Evolutionary conservation across 2,113 vertebrate species (phyloP).

Genomic region (Colistium nudipinnis): DNA sequence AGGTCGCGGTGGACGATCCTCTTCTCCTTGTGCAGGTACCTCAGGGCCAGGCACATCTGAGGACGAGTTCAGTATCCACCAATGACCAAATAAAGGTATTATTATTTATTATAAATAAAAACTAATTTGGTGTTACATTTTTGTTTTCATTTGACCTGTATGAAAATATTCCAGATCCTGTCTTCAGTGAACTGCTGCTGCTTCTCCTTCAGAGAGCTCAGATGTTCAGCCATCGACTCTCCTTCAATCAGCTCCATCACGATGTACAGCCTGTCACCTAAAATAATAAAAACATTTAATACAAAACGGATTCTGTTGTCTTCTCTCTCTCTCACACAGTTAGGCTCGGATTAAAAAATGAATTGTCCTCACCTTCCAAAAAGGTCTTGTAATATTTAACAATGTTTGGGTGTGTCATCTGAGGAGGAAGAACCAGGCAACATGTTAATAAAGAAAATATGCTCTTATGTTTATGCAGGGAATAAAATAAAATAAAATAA

Average conservation of each 20-base stretch:
- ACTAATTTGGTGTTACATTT: too few species aligned
- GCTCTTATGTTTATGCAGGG: too few species aligned
- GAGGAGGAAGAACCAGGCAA: conserved; percentile 45
- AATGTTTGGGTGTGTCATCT: conserved; percentile 91
- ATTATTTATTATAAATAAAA: too few species aligned
- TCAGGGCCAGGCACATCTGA: conserved; percentile 89
- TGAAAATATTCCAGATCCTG: conserved; percentile 91
- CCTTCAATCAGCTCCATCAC: conserved; percentile 94
- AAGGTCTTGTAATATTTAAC: conserved; percentile 93
- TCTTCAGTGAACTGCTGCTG: conserved; percentile 87
- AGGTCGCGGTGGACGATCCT: conserved; percentile 90
- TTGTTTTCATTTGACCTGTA: conserved; percentile 86
- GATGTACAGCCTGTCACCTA: conserved; percentile 89
- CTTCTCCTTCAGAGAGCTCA: conserved; percentile 90
- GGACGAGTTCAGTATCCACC: not conserved
- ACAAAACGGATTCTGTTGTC: not conserved
- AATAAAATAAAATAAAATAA: too few species aligned
- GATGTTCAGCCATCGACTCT: conserved; percentile 85
- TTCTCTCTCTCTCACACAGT: not conserved
- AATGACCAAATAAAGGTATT: too few species aligned
- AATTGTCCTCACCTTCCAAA: conserved; percentile 87
- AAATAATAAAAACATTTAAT: not conserved
- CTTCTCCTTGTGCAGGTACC: conserved; percentile 93
- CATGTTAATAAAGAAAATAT: not conserved
- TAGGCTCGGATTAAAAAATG: not conserved